Evolutionary conservation across 53 echinoderm and acorn worm species (phyloP).

Genomic region (Echinarachnius parma): DNA sequence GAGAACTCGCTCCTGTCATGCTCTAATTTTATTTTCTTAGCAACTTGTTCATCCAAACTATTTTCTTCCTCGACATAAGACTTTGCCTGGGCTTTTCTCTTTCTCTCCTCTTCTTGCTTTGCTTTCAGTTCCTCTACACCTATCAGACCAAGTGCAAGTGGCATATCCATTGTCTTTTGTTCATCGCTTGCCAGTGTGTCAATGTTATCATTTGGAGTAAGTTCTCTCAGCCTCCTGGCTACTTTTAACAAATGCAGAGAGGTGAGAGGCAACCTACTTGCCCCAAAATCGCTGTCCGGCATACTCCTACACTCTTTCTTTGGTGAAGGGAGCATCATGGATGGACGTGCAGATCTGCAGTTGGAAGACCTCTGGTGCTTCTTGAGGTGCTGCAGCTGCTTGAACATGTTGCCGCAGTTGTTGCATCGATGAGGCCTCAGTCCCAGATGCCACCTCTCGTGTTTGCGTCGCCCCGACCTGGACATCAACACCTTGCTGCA

Average conservation of each 20-base stretch:
- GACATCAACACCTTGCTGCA: conserved; percentile 31
- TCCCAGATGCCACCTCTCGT: conserved; percentile 39
- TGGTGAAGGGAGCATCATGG: background rate
- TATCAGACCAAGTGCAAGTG: conserved; percentile 25
- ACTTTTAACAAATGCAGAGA: conserved; percentile 25
- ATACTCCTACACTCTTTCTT: background rate
- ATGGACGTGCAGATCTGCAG: conserved; percentile 2
- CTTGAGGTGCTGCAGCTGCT: conserved; percentile 25
- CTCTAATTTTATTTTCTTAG: too few species aligned
- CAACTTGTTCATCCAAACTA: too few species aligned
- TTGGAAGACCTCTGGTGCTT: conserved; percentile 32
- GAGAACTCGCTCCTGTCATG: too few species aligned
- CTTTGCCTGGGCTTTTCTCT: conserved; percentile 1
- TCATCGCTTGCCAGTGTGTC: background rate
- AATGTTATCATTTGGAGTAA: background rate
- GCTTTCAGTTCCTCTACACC: conserved; percentile 33
- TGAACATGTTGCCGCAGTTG: conserved; percentile 26
- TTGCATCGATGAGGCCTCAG: conserved; percentile 31
- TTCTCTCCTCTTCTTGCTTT: background rate
- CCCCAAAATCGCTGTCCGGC: background rate
- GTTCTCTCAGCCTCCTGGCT: conserved; percentile 5
- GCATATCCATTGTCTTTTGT: conserved; percentile 2
- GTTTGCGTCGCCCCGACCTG: conserved; percentile 36
- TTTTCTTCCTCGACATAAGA: background rate
- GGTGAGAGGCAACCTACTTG: conserved; percentile 8